Evolutionary conservation across 2,797 vertebrate species (phyloP).

Genomic region (Dendrocincla tyrannina): DNA sequence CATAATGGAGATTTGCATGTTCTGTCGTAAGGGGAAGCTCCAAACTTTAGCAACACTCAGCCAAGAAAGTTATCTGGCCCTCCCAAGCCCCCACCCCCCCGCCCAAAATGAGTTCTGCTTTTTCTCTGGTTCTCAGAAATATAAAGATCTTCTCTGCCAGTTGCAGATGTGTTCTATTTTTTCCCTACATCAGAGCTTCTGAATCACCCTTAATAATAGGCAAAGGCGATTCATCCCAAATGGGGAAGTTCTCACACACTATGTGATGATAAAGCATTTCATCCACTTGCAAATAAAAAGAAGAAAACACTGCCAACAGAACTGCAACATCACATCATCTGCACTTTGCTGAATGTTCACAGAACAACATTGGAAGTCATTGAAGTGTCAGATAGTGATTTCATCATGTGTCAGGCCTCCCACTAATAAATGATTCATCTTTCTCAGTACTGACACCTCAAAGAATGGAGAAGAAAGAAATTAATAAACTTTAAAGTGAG

Average conservation of each 20-base stretch:
- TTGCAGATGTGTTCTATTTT: slow-evolving; percentile 58
- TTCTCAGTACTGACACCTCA: slow-evolving; percentile 47
- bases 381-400: slow-evolving; percentile 62
- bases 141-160: not conserved
- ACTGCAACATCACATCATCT: slow-evolving; percentile 55
- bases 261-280: slow-evolving; percentile 65
- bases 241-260: slow-evolving; percentile 50
- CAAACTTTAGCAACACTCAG: not conserved
- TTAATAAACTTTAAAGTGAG: slow-evolving; percentile 60
- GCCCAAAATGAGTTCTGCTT: not conserved
- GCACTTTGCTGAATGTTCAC: slow-evolving; percentile 43
- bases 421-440: slow-evolving; percentile 70
- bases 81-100: too few relatives aligned
- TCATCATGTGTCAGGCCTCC: slow-evolving; percentile 62
- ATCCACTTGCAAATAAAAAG: not conserved
- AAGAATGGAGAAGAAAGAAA: slow-evolving; percentile 55
- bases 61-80: not conserved
- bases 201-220: slow-evolving; percentile 73
- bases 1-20: slow-evolving; percentile 24
- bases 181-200: slow-evolving; percentile 46
- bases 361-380: slow-evolving; percentile 33
- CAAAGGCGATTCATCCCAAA: slow-evolving; percentile 70
- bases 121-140: slow-evolving; percentile 1
- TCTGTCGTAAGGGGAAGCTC: not conserved
- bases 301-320: slow-evolving; percentile 38